Conservation (phyloP, 2,888 invertebrate species). For the Limnephilus marmoratus region DNA sequence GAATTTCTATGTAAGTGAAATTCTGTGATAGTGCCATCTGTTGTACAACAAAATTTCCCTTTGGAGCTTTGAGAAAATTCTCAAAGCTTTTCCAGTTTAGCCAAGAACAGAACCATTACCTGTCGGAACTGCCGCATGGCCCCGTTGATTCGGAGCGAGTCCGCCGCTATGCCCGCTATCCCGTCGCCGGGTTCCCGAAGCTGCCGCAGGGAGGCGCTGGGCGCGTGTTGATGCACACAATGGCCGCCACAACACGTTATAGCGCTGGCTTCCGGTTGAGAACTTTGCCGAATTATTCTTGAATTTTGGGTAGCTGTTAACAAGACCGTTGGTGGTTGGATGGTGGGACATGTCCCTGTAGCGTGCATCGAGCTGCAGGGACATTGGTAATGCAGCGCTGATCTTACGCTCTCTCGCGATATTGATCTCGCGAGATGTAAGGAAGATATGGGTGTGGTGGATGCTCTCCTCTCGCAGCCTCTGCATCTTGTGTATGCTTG, state of each 20-base stretch:
- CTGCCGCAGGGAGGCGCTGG: conserved; percentile 92
- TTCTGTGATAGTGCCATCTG: conserved; percentile 14
- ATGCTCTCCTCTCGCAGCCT: conserved; percentile 87
- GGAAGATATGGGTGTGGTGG: conserved; percentile 87
- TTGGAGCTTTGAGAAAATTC: not conserved
- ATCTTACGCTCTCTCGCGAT: conserved; percentile 88
- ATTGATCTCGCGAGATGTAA: conserved; percentile 89
- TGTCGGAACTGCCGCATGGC: conserved; percentile 97
- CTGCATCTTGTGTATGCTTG: conserved; percentile 80
- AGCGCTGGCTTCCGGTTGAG: conserved; percentile 87
- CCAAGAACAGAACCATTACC: conserved; percentile 77
- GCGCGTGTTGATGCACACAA: conserved; percentile 83
- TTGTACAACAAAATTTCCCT: not conserved
- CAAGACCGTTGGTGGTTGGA: conserved; percentile 84
- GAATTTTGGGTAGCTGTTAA: conserved; percentile 83
- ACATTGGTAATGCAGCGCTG: conserved; percentile 82
- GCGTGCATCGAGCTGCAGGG: conserved; percentile 77
- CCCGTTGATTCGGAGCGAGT: conserved; percentile 96
- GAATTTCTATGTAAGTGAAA: not conserved
- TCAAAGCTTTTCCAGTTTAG: conserved; percentile 70
- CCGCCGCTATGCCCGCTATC: conserved; percentile 96
- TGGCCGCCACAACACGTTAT: conserved; percentile 78
- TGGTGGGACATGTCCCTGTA: conserved; percentile 81
- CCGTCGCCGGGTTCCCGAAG: conserved; percentile 90
- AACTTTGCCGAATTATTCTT: conserved; percentile 92